Conservation (phyloP, 35 echinoderm and acorn worm genomes). For the Anneissia japonica region DNA sequence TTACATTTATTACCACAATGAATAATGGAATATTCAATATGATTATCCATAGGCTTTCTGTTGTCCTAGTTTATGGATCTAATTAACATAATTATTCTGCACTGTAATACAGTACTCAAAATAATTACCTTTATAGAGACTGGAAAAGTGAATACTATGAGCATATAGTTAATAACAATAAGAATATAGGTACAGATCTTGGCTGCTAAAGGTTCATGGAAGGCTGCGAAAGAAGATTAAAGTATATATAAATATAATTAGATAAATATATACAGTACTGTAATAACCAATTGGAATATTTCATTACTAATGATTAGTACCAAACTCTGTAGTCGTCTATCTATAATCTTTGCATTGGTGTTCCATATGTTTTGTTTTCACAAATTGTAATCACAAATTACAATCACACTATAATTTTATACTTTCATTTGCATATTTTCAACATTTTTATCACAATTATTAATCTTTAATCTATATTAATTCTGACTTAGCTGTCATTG, state of each 20-base stretch:
- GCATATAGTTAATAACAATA: slow-evolving; percentile 28
- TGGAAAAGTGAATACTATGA: slow-evolving; percentile 66
- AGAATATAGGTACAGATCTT: slow-evolving; percentile 42
- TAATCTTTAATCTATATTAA: too few species aligned
- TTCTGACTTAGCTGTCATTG: too few species aligned
- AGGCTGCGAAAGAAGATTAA: slow-evolving; percentile 25
- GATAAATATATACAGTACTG: background rate
- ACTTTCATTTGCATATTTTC: too few species aligned
- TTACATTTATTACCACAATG: background rate
- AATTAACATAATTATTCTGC: background rate
- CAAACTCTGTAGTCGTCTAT: too few species aligned
- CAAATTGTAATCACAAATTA: too few species aligned
- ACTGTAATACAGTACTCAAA: slow-evolving; percentile 3
- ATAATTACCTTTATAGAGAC: slow-evolving; percentile 52
- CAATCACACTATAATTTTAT: too few species aligned
- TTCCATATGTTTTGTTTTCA: too few species aligned
- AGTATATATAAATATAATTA: background rate
- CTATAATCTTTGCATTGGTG: too few species aligned
- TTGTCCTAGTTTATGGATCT: background rate
- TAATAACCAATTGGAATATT: too few species aligned
- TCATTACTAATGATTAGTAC: too few species aligned
- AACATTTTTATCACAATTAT: too few species aligned
- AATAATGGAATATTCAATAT: background rate
- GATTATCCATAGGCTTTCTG: background rate
- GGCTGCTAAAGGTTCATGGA: slow-evolving; percentile 37